phyloP scores from a whole-genome alignment of 1,140 invertebrate species.

The Drosophila kepulauana region DNA sequence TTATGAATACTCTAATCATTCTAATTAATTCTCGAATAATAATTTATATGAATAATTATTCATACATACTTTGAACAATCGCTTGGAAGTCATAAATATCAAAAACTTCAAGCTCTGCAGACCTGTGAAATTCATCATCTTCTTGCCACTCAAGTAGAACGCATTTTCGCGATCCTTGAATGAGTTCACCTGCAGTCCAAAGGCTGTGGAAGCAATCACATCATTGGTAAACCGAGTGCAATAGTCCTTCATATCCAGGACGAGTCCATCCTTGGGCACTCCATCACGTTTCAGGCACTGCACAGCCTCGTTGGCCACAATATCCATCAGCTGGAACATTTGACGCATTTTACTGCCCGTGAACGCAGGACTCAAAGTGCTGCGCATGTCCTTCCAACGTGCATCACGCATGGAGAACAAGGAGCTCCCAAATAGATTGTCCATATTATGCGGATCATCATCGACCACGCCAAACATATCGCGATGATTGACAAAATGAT shows the following conservation, averaged over 20 bases:
- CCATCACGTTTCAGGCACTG: conserved; percentile 62
- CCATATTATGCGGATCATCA: conserved; percentile 77
- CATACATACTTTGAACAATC: conserved; percentile 49
- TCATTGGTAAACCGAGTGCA: conserved; percentile 87
- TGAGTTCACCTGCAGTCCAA: conserved; percentile 87
- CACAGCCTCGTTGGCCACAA: conserved; percentile 77
- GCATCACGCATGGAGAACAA: conserved; percentile 82
- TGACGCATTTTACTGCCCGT: conserved; percentile 85
- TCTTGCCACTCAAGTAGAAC: conserved; percentile 86
- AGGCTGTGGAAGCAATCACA: conserved; percentile 87
- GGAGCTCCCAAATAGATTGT: conserved; percentile 84
- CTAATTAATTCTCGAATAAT: too few species aligned
- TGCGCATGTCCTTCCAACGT: conserved; percentile 85
- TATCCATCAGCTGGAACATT: conserved; percentile 85
- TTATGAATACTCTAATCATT: too few species aligned
- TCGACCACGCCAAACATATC: conserved; percentile 73
- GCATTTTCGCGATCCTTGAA: conserved; percentile 86
- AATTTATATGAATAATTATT: too few species aligned
- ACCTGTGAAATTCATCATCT: conserved; percentile 63
- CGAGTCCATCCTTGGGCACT: conserved; percentile 36
- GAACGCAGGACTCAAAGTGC: conserved; percentile 84
- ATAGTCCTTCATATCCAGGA: conserved; percentile 86
- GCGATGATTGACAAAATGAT: conserved; percentile 85
- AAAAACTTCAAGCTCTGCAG: conserved; percentile 64
- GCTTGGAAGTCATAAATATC: conserved; percentile 42